Evolutionary conservation across 1,140 invertebrate genomes (phyloP).

Genomic region (Neodiprion virginianus): DNA sequence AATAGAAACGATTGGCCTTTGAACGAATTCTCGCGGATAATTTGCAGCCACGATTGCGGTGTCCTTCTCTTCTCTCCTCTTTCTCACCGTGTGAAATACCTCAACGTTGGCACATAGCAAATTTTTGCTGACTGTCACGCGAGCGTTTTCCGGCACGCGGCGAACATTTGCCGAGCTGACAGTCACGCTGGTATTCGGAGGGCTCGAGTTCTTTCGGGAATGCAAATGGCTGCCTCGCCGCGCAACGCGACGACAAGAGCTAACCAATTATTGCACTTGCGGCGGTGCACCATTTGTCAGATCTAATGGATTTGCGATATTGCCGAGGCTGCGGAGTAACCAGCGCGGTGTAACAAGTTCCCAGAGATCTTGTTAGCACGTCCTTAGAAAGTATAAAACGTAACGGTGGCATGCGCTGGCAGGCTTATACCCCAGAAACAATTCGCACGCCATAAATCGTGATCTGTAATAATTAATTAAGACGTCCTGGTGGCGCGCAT

Average conservation of each 20-base stretch:
- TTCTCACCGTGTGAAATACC: no score
- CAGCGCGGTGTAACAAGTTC: background rate
- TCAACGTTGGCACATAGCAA: no score
- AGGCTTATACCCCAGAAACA: slow-evolving; percentile 3
- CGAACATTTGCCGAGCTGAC: no score
- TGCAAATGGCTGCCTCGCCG: no score
- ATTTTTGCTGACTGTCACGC: no score
- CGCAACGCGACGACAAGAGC: background rate
- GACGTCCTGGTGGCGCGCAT: slow-evolving; percentile 7
- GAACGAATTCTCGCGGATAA: no score
- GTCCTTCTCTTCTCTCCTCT: no score
- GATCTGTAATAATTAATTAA: slow-evolving; percentile 31
- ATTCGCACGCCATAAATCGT: slow-evolving; percentile 27
- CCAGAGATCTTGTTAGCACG: slow-evolving; percentile 1
- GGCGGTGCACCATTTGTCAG: background rate
- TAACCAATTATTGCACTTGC: background rate
- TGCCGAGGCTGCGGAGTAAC: background rate
- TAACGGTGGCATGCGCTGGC: background rate
- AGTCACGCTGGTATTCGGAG: no score
- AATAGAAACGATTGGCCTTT: no score
- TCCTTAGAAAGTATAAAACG: slow-evolving; percentile 1
- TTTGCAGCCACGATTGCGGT: no score
- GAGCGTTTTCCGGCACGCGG: no score
- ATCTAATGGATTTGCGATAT: background rate
- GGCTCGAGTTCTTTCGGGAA: no score